Evolutionary conservation across 2,888 invertebrate genomes (phyloP).

Genomic region (Lithophane socia): DNA sequence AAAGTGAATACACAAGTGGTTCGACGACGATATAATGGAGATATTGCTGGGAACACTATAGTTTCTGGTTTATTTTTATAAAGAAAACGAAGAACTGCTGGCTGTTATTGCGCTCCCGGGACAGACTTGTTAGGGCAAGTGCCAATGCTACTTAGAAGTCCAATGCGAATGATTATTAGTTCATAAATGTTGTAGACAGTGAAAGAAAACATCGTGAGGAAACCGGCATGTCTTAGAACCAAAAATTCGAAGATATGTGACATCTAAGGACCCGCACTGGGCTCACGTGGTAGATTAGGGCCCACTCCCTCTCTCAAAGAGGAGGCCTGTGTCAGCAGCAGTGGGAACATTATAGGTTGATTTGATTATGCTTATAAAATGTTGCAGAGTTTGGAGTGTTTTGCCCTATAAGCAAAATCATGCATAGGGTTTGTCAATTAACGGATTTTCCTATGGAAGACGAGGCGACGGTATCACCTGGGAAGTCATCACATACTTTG

Average conservation of each 20-base stretch:
- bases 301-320: too few species aligned
- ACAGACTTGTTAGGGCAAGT: neutral
- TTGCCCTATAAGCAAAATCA: neutral
- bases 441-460: neutral
- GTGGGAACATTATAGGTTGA: too few species aligned
- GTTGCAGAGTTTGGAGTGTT: neutral
- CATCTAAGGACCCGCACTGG: too few species aligned
- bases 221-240: too few species aligned
- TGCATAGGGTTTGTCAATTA: neutral
- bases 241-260: too few species aligned
- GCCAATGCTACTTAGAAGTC: neutral
- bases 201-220: too few species aligned
- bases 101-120: neutral
- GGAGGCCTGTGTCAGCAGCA: too few species aligned
- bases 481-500: neutral
- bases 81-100: neutral
- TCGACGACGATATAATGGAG: slow-evolving; percentile 52
- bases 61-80: slow-evolving; percentile 5
- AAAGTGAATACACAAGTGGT: slow-evolving; percentile 67
- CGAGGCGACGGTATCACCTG: neutral
- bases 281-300: too few species aligned
- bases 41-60: slow-evolving; percentile 11
- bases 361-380: neutral
- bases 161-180: neutral
- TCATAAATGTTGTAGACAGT: neutral